Conservation (phyloP, 2,113 vertebrate species). For the Balaenoptera acutorostrata region DNA sequence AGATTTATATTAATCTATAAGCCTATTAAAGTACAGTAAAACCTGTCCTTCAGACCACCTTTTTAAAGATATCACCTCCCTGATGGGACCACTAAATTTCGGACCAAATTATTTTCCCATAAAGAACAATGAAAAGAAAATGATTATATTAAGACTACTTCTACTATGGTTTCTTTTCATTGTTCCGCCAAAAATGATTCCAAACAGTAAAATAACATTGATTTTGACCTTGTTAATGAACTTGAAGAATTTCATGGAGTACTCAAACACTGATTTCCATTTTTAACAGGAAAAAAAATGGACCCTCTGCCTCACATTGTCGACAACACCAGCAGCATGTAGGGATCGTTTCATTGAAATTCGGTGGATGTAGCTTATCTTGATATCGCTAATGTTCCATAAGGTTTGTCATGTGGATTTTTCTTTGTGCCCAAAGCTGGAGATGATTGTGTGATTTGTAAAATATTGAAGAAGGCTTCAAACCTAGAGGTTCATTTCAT, state of each 20-base stretch:
- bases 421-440: conserved; percentile 73
- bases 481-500: conserved; percentile 70
- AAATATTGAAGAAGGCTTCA: conserved; percentile 72
- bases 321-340: conserved; percentile 57
- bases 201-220: conserved; percentile 92
- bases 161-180: conserved; percentile 89
- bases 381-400: conserved; percentile 71
- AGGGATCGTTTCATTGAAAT: conserved; percentile 65
- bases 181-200: conserved; percentile 87
- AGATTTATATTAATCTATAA: conserved; percentile 91
- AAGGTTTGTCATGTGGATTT: conserved; percentile 68
- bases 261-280: conserved; percentile 76
- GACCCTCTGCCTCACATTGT: conserved; percentile 51
- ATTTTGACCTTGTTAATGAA: conserved; percentile 91
- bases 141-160: conserved; percentile 90
- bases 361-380: conserved; percentile 70
- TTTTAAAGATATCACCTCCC: conserved; percentile 90
- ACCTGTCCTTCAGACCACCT: conserved; percentile 92
- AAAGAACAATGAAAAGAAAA: conserved; percentile 93
- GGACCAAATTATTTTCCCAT: conserved; percentile 91
- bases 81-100: conserved; percentile 91
- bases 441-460: conserved; percentile 77
- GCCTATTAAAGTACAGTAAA: conserved; percentile 92
- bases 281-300: conserved; percentile 70
- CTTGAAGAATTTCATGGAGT: conserved; percentile 82